phyloP scores from a whole-genome alignment of 2,797 vertebrate species.

The Rousettus madagascariensis region DNA sequence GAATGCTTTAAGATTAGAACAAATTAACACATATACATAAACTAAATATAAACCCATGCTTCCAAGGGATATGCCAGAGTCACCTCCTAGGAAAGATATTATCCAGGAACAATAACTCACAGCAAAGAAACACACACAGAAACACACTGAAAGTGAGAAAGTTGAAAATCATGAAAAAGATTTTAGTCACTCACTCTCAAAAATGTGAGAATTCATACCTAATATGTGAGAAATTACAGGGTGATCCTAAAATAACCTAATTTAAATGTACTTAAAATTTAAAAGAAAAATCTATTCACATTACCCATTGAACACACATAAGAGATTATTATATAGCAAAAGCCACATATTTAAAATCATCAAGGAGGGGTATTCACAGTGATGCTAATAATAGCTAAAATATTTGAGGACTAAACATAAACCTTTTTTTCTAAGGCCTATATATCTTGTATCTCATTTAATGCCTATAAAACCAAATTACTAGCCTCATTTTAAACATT shows the following conservation, averaged over 20 bases:
- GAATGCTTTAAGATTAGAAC: background rate
- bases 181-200: background rate
- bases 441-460: background rate
- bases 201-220: background rate
- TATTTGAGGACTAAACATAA: background rate
- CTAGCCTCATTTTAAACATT: background rate
- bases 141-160: background rate
- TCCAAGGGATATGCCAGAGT: background rate
- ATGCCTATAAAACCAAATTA: background rate
- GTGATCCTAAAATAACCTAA: background rate
- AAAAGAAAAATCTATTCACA: background rate
- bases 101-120: background rate
- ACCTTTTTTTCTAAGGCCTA: background rate
- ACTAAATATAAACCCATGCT: background rate
- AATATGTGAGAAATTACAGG: background rate
- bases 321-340: background rate
- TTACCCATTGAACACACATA: background rate
- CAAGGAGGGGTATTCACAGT: background rate
- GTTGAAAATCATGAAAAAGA: background rate
- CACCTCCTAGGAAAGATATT: background rate
- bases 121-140: background rate
- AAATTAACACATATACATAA: background rate
- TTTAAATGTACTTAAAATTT: background rate
- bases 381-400: background rate
- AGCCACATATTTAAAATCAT: background rate